Conservation (phyloP, 2,113 vertebrate genomes). For the Elgaria multicarinata region DNA sequence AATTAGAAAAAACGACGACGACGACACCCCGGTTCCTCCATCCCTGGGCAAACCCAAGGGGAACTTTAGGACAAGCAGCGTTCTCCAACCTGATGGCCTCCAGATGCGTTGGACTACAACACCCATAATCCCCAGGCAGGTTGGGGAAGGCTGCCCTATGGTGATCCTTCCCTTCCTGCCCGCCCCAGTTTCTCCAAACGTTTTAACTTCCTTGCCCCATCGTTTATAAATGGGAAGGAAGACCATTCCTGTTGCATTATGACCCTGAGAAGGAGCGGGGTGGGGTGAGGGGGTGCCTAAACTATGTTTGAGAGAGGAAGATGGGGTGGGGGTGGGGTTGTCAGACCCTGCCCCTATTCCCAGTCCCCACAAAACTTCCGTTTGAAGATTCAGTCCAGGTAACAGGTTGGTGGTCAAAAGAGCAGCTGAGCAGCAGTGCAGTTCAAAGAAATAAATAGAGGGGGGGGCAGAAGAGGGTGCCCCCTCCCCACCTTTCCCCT, state of each 20-base stretch:
- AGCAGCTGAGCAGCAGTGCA: not conserved
- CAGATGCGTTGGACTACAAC: not conserved
- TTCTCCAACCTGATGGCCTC: not conserved
- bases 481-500: not conserved
- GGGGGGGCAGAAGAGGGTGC: not conserved
- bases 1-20: not conserved
- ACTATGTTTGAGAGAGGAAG: not conserved
- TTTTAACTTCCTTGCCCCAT: not conserved
- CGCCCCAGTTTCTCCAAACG: too few species aligned
- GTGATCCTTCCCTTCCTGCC: too few species aligned
- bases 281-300: too few species aligned
- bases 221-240: constrained; percentile 5
- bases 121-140: not conserved
- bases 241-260: not conserved
- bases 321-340: too few species aligned
- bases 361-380: too few species aligned
- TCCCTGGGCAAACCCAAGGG: not conserved
- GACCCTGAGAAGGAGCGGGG: not conserved
- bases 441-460: not conserved
- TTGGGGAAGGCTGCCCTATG: not conserved
- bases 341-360: not conserved
- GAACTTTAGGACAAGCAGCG: too few species aligned
- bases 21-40: too few species aligned
- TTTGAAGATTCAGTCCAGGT: not conserved
- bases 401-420: not conserved